Evolutionary conservation across 1,140 invertebrate species (phyloP), one percentile per base, ranked within the genome.

Genomic region (Drosophila sp.): DNA sequence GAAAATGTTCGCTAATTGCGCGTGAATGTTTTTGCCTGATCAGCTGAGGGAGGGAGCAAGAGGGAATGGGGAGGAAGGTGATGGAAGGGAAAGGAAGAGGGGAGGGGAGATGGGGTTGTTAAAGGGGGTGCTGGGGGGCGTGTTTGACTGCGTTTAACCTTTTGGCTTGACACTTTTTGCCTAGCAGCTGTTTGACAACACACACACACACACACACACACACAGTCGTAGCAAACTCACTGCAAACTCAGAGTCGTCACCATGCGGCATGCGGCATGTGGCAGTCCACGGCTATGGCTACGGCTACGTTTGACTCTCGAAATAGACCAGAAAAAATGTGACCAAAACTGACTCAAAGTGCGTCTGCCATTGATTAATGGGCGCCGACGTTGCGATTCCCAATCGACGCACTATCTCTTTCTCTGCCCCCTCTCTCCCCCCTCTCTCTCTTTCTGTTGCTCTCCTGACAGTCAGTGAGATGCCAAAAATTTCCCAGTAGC

Each of bases 331-430:
- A 59, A 51, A 50, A 56, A 48, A 58, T 67, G 58, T 56, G 58
- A 38, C 48, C 50, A 53, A 53, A 43, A 53, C 32, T 53, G 50
- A 14, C 32, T 16, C 1, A 45, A 69, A 72, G 54, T 66, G 70
- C 69, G 69, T 62, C 59, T 74, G 71, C 50, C 80, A 79, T 78
- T 82, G 79, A 82, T 82, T 82, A 82, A 82, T 82, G 76, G 65
- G 54, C 74, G 51, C 38, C 25, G 50, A 14, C 58, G 16, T 27
- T 45, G 25, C 13, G 62, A 21, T 43, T 43, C 61, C 61, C 78
- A 78, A 81, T 82, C 72, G 78, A 69, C 54, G 40, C 40, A 16
- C 40, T 43, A 43, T 54, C 38, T 25, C n/a, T 53, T 43, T 32
- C 7, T 21, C n/a, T 16, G 7, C 11, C 13, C 11, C 11, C 13